phyloP scores from a whole-genome alignment of 2,797 vertebrate species.

The Margarornis squamiger region DNA sequence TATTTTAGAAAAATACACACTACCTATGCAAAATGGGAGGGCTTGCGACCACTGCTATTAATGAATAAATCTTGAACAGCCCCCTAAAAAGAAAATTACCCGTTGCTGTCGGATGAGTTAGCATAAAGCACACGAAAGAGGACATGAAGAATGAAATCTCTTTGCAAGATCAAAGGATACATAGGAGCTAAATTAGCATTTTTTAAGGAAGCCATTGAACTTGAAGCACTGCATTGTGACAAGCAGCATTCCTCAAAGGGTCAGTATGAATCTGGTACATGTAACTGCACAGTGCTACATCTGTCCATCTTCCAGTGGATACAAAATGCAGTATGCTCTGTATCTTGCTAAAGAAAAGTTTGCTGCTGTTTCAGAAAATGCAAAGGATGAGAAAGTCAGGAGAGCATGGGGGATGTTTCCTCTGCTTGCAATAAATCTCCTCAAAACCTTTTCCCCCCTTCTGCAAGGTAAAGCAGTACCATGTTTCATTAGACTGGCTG shows the following conservation, averaged over 20 bases:
- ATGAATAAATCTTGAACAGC: neutral
- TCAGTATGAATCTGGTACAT: neutral
- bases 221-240: too few species aligned
- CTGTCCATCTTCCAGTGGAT: neutral
- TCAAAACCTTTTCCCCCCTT: neutral
- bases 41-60: fast-evolving
- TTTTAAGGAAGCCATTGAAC: neutral
- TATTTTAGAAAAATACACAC: neutral
- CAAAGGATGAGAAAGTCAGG: neutral
- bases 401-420: neutral
- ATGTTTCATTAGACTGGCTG: neutral
- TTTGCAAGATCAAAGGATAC: neutral
- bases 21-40: neutral
- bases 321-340: fast-evolving
- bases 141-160: neutral
- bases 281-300: neutral
- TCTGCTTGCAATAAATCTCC: neutral
- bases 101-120: neutral
- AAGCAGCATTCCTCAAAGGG: too few species aligned
- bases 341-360: neutral
- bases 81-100: neutral
- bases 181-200: neutral
- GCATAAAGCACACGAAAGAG: neutral
- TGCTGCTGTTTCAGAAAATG: neutral
- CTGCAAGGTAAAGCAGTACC: neutral